These are phyloP conservation scores for Diplodus puntazzo DNA, from an alignment of 2,797 vertebrate species.

Conservation along the genomic window DNA sequence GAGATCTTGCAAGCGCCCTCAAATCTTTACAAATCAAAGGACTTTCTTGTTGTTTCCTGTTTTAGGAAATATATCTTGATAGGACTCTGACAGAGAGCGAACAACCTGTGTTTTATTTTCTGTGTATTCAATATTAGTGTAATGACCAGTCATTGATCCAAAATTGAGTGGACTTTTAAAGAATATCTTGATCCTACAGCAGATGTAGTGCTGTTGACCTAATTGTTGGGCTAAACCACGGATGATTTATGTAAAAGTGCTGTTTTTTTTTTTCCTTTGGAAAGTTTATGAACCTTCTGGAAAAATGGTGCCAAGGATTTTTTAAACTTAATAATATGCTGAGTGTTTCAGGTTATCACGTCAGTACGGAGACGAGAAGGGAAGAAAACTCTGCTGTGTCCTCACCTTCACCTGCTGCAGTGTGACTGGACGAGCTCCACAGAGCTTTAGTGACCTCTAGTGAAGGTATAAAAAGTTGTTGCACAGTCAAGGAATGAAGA, in stretches of 20 bases:
- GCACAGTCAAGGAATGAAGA: not conserved
- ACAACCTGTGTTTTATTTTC: not conserved
- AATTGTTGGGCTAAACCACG: not conserved
- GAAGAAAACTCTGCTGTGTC: not conserved
- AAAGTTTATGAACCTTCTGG: not conserved
- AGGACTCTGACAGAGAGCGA: not conserved
- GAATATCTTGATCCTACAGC: not conserved
- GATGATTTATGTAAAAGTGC: too few relatives aligned
- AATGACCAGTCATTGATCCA: not conserved
- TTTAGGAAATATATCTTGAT: not conserved
- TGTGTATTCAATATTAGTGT: not conserved
- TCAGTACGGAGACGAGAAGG: not conserved
- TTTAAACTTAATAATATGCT: not conserved
- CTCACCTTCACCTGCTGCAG: not conserved
- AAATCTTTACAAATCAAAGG: not conserved
- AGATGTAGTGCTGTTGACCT: not conserved
- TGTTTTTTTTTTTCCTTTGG: too few relatives aligned
- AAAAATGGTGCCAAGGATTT: not conserved
- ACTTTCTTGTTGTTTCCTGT: not conserved
- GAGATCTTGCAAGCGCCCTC: not conserved
- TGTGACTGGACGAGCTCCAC: not conserved
- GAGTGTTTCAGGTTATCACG: constrained; percentile 57
- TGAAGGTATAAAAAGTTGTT: not conserved
- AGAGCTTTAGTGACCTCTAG: not conserved
- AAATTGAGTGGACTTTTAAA: not conserved